Percentiles rank a stretch among this genome's conserved stretches.
Conservation (phyloP, 1,140 invertebrate species). For the Charaxes varanes region DNA sequence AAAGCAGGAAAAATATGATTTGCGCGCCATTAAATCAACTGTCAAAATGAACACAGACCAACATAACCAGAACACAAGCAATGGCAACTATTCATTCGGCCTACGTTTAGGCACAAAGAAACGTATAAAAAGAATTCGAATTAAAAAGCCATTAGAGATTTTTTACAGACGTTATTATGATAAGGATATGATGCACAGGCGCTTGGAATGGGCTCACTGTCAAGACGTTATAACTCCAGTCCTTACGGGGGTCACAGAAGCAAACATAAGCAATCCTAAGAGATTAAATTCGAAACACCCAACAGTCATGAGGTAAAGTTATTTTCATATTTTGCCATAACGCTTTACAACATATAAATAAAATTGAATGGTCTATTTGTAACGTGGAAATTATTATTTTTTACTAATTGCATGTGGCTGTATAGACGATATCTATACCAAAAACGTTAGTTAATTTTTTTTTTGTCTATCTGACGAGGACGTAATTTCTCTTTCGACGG, state of each 20-base stretch:
- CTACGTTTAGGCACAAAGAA: constrained; percentile 3
- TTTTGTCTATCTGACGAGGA: too few species aligned
- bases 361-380: too few species aligned
- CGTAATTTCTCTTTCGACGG: too few species aligned
- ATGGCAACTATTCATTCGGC: not conserved
- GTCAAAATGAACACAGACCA: constrained; percentile 7
- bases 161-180: constrained; percentile 32
- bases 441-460: too few species aligned
- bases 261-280: constrained; percentile 14
- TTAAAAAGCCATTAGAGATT: constrained; percentile 25
- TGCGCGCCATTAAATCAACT: constrained; percentile 1
- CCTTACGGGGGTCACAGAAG: constrained; percentile 28
- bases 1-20: constrained; percentile 8
- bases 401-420: too few species aligned
- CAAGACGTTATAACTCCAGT: constrained; percentile 37
- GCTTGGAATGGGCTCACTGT: constrained; percentile 29
- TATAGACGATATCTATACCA: too few species aligned
- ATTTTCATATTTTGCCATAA: not conserved
- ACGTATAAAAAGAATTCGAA: constrained; percentile 7
- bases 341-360: too few species aligned
- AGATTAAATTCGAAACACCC: constrained; percentile 18
- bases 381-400: too few species aligned
- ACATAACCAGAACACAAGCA: not conserved
- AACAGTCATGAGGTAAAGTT: constrained; percentile 21
- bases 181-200: constrained; percentile 10